Percentiles rank a stretch among this genome's conserved stretches.
phyloP scores from a whole-genome alignment of 2,888 invertebrate genomes.

The Rotaria magnacalcarata region DNA sequence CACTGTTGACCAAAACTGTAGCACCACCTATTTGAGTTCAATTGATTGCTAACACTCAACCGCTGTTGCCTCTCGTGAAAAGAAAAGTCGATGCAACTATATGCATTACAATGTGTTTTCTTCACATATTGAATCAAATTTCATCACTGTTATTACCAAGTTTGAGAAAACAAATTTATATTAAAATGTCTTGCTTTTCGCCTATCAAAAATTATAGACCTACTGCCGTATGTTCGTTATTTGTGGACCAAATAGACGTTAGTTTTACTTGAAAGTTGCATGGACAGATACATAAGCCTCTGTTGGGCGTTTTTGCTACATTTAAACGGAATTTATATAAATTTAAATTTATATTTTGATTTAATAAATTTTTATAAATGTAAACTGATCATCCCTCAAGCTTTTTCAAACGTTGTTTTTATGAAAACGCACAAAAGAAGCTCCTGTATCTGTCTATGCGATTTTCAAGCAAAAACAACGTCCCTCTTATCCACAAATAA shows the following conservation, averaged over 20 bases:
- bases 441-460: too few relatives aligned
- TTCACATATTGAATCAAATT: background rate
- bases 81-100: background rate
- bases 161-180: background rate
- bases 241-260: background rate
- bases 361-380: too few relatives aligned
- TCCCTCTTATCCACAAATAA: too few relatives aligned
- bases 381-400: too few relatives aligned
- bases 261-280: background rate
- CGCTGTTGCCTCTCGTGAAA: background rate
- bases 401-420: too few relatives aligned
- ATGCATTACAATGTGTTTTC: background rate
- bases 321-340: too few relatives aligned
- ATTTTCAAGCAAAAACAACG: too few relatives aligned
- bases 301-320: too few relatives aligned
- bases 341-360: too few relatives aligned
- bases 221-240: background rate
- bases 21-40: background rate
- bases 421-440: too few relatives aligned
- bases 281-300: background rate
- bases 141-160: background rate
- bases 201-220: background rate
- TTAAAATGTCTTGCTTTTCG: background rate
- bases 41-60: background rate
- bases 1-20: background rate